Base-by-base conservation (phyloP, 2,113 vertebrate species). In the Zosterops hypoxanthus region DNA sequence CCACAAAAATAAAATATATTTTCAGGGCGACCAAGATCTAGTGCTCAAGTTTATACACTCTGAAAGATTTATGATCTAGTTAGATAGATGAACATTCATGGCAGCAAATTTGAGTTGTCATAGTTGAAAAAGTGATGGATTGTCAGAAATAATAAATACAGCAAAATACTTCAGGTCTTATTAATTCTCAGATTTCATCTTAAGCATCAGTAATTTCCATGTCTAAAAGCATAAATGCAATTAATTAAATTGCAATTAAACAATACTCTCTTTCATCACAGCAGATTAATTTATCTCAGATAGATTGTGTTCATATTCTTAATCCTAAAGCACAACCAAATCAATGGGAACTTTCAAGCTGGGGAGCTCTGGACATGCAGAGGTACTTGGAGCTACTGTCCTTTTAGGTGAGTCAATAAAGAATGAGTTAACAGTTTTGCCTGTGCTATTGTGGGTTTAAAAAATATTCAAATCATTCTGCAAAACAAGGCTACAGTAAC, bases 241-340 rank as follows among this genome's bases (percentile, higher is more conserved):
- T 92, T 83, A 92, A 90, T 94, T 92, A 92, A 90, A 81, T 29
- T 13, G 4, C 56, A 90, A 36, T 90, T 95, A 94, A 72, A 83
- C 64, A 73, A 70, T 31, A 17, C 36, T 86, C 56, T 86, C 50
- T 94, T 81, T 92, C 60, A 78, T 70, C 72, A 75, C 25, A 66
- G 29, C 23, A 39, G 25, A 73, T 80, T 57, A 92, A 63, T 63
- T 93, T 46, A 79, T 72, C 55, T 91, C 46, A 80, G 56, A 33
- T 12, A 61, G 34, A 56, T 17, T 69, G 7, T 47, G 17, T 33
- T 87, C 65, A 19, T 41, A 76, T 21, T 16, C 33, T 16, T 85
- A 57, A 82, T 69, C 25, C 46, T 69, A 50, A 77, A 91, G 59
- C 7, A 14, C 57, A 56, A 57, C 82, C 33, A 50, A 86, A 70